Conservation (phyloP, 2,888 invertebrate genomes). For the Clostera curtula region DNA sequence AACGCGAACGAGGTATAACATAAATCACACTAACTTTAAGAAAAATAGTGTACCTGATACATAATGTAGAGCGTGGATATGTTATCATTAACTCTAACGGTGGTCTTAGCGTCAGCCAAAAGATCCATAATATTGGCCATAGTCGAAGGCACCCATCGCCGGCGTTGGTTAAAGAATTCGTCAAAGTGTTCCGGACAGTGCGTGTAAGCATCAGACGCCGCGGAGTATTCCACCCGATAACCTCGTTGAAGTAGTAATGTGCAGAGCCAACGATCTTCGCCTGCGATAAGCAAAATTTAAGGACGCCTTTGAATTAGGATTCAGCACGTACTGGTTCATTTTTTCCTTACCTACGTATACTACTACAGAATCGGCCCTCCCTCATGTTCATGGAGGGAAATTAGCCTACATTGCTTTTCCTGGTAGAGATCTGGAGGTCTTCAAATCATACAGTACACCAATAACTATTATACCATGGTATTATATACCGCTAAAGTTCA, state of each 20-base stretch:
- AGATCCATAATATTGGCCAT: slow-evolving; percentile 96
- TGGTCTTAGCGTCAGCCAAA: slow-evolving; percentile 83
- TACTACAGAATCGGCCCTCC: no score
- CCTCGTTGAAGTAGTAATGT: slow-evolving; percentile 93
- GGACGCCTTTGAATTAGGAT: neutral
- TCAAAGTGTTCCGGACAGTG: slow-evolving; percentile 94
- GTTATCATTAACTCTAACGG: slow-evolving; percentile 89
- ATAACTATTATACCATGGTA: no score
- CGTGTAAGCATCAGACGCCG: slow-evolving; percentile 95
- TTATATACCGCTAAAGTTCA: no score
- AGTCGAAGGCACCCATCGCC: slow-evolving; percentile 97
- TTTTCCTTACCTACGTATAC: no score
- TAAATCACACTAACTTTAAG: no score
- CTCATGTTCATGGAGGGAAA: no score
- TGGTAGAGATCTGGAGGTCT: no score
- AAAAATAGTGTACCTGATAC: slow-evolving; percentile 73
- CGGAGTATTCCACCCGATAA: slow-evolving; percentile 94
- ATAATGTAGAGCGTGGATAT: slow-evolving; percentile 87
- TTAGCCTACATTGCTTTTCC: no score
- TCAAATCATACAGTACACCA: no score
- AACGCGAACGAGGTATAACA: no score
- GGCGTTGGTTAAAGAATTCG: slow-evolving; percentile 95
- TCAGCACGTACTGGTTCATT: no score
- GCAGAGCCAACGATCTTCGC: slow-evolving; percentile 98
- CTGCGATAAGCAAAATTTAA: slow-evolving; percentile 34